Evolutionary conservation across 2,113 vertebrate genomes (phyloP).

Genomic region (Monopterus albus): DNA sequence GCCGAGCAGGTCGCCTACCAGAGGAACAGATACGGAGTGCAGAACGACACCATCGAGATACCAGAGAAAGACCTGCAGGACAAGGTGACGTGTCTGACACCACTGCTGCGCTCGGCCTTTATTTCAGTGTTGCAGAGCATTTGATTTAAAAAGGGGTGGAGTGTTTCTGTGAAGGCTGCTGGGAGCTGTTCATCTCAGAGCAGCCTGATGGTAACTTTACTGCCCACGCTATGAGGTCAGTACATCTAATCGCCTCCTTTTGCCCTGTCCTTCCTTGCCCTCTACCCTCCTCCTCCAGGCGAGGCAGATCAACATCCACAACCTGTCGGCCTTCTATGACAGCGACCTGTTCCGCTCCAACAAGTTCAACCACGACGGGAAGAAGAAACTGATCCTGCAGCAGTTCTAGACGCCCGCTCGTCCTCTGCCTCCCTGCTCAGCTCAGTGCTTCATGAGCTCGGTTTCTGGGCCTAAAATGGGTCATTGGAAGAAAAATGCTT

Average conservation of each 20-base stretch:
- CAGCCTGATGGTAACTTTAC: no score
- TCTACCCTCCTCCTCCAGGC: slow-evolving; percentile 79
- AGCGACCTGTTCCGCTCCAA: slow-evolving; percentile 92
- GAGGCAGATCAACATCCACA: slow-evolving; percentile 97
- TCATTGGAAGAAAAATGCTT: background rate
- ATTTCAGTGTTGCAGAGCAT: no score
- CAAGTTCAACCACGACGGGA: slow-evolving; percentile 90
- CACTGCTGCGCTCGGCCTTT: no score
- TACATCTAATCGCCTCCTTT: background rate
- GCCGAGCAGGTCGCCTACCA: slow-evolving; percentile 94
- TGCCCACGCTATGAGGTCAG: no score
- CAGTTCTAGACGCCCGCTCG: slow-evolving; percentile 82
- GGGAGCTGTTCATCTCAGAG: no score
- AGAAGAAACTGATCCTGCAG: slow-evolving; percentile 93
- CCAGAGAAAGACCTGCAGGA: slow-evolving; percentile 93
- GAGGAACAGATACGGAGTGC: slow-evolving; percentile 93
- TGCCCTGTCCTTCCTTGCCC: background rate
- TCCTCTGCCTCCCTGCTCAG: background rate
- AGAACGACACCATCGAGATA: slow-evolving; percentile 91
- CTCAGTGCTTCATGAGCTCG: slow-evolving; percentile 6
- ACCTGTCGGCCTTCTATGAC: slow-evolving; percentile 91
- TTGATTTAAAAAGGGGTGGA: no score
- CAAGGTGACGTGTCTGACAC: no score
- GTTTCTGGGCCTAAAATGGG: background rate
- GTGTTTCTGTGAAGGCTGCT: no score